Conservation (phyloP, 2,888 invertebrate species). For the Aricia artaxerxes region DNA sequence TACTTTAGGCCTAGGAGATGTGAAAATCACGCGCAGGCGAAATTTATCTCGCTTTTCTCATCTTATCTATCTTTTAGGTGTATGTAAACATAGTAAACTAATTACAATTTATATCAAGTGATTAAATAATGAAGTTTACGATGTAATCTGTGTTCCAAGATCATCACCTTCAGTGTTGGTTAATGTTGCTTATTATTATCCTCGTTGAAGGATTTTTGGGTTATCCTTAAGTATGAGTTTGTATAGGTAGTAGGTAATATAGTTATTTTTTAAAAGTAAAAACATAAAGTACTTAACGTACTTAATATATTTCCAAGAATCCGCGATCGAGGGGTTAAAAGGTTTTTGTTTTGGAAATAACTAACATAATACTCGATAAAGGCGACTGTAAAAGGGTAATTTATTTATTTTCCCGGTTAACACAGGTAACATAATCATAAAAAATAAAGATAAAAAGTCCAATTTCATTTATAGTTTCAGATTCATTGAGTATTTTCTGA, state of each 20-base stretch:
- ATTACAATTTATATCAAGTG: neutral
- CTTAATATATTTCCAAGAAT: no score
- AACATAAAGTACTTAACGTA: neutral
- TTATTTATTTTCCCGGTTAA: no score
- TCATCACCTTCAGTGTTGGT: neutral
- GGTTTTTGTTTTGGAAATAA: neutral
- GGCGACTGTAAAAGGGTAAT: no score
- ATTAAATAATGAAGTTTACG: slow-evolving; percentile 15
- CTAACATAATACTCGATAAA: no score
- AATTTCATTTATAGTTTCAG: no score
- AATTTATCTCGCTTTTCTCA: neutral
- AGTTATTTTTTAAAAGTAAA: neutral
- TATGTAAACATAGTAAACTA: neutral
- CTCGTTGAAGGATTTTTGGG: neutral
- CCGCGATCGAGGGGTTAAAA: no score
- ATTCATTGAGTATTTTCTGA: no score
- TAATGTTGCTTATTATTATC: neutral
- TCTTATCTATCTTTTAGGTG: slow-evolving; percentile 1
- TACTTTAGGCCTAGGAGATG: no score
- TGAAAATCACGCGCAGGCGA: neutral
- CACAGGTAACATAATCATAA: no score
- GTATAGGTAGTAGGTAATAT: no score
- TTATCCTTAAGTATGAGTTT: neutral
- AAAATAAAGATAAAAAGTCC: no score
- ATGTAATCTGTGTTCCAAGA: neutral